phyloP scores from a whole-genome alignment of 1,140 invertebrate genomes.

The Drosophila mauritiana region DNA sequence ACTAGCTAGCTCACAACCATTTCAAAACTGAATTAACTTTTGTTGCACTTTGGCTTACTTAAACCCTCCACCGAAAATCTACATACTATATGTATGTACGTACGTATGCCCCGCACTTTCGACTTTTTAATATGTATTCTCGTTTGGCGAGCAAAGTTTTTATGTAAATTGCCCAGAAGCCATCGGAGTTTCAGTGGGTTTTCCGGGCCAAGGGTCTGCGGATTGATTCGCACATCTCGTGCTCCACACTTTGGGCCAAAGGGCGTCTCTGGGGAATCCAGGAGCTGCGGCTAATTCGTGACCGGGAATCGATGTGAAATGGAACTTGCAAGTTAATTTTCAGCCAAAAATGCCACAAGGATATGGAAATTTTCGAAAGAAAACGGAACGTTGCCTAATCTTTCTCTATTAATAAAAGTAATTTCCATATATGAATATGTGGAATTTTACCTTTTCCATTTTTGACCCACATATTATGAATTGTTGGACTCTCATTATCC shows the following conservation, averaged over 20 bases:
- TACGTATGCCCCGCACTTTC: conserved; percentile 5
- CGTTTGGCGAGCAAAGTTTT: conserved; percentile 23
- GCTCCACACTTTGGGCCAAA: conserved; percentile 8
- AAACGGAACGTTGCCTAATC: not conserved
- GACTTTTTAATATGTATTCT: conserved; percentile 13
- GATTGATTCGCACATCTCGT: conserved; percentile 26
- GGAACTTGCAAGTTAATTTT: not conserved
- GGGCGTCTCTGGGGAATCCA: conserved; percentile 8
- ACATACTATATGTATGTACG: conserved; percentile 23
- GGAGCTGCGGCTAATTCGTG: conserved; percentile 21
- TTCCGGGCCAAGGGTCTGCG: conserved; percentile 2
- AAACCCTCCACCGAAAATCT: conserved; percentile 20
- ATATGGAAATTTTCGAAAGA: not conserved
- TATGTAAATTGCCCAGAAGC: conserved; percentile 56
- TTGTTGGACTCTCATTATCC: not conserved
- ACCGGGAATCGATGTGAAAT: conserved; percentile 12
- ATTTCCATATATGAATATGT: too few relatives aligned
- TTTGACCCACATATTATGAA: not conserved
- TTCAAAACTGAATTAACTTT: conserved; percentile 78
- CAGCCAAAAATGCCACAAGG: not conserved
- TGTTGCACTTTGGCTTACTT: conserved; percentile 67
- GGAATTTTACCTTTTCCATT: not conserved
- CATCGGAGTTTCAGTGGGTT: not conserved
- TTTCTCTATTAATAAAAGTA: too few relatives aligned
- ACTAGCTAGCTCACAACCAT: conserved; percentile 62